These are phyloP conservation scores for Melikaiella ostensackeni DNA, from an alignment of 2,888 invertebrate species.

Conservation along the genomic window DNA sequence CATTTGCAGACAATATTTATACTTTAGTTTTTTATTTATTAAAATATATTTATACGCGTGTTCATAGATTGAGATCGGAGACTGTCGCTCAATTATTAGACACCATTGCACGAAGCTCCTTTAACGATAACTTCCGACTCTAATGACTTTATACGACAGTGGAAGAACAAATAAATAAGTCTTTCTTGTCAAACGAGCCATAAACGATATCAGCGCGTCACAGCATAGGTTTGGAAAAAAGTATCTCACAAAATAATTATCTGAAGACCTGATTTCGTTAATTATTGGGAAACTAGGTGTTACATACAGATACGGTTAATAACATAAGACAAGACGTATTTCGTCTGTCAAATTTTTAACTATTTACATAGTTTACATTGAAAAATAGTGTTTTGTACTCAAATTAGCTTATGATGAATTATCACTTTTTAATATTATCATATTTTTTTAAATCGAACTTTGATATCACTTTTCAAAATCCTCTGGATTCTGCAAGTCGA, in stretches of 20 bases:
- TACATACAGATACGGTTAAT: background rate
- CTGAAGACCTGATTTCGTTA: background rate
- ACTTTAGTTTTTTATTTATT: background rate
- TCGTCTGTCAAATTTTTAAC: background rate
- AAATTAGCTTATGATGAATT: background rate
- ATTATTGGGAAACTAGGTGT: background rate
- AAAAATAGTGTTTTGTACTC: background rate
- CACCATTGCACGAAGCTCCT: background rate
- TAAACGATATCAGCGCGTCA: slow-evolving; percentile 18
- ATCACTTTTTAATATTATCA: background rate
- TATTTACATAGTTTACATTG: background rate
- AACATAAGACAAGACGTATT: background rate
- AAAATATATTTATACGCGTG: background rate
- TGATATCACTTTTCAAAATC: background rate
- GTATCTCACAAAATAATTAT: slow-evolving; percentile 8
- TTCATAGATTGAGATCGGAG: background rate
- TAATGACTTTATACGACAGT: slow-evolving; percentile 16
- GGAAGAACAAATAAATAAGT: slow-evolving; percentile 27
- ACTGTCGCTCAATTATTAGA: background rate
- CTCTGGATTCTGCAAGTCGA: slow-evolving; percentile 42
- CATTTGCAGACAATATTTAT: background rate
- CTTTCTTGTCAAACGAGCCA: slow-evolving; percentile 4
- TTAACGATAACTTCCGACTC: slow-evolving; percentile 3
- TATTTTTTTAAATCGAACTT: background rate
- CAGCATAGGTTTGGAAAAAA: slow-evolving; percentile 11